Evolutionary conservation across 2,797 vertebrate species (phyloP), one percentile per base, ranked within the genome.

Genomic region (Bradypodion pumilum): DNA sequence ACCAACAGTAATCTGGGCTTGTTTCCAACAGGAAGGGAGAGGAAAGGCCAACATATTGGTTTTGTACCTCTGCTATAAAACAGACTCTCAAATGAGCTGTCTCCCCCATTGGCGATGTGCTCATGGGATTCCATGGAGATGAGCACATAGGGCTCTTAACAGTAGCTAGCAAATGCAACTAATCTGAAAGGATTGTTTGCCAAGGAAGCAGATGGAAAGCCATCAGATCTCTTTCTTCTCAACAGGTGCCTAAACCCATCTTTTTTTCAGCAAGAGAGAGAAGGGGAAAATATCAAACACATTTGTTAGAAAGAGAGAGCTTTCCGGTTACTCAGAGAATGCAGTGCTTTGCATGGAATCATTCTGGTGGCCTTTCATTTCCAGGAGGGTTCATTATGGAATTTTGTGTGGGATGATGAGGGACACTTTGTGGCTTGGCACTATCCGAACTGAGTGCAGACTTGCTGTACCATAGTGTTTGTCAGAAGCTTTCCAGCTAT

Each of bases 231-330:
- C 75, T 78, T 82, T 2, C 60, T 4, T 0, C 85, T 90, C 83
- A 85, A 69, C 63, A 89, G 85, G 62, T 77, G 81, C 4, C 0
- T 81, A 80, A 80, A 59, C 81, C 49, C 16, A 52, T 52, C 49
- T 52, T 52, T 52, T 15, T 56, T 56, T 21, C 52, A 19, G 19
- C 56, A 15, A 56, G 87, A 76, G 90, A 90, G 7, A 92, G 87
- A 74, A 83, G 7, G 92, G 87, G 76, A 83, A 91, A 78, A 92
- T 35, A 92, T 49, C 60, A 92, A 84, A 82, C 89, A 77, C 37
- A 27, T 78, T 92, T 89, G 69, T 89, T 84, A 85, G 32, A 91
- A 86, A 86, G 81, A 89, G 87, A 81, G 15, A 81, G 83, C 66
- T 84, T 68, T 88, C 88, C 27, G 74, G 74, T 81, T 89, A 88